Evolutionary conservation across 1,140 invertebrate species (phyloP).

Genomic region (Probaryconus sp.): DNA sequence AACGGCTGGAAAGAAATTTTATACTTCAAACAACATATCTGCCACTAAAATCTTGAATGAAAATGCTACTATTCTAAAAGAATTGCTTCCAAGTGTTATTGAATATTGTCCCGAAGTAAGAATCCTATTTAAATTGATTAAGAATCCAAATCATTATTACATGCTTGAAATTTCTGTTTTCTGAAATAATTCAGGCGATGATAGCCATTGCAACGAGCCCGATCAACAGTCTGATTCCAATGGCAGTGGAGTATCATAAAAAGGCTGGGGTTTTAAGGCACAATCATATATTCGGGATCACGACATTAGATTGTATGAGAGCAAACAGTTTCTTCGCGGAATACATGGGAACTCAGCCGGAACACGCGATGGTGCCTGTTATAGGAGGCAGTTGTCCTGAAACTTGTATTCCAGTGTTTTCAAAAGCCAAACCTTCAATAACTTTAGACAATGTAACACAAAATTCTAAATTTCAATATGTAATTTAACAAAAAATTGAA

Average conservation of each 20-base stretch:
- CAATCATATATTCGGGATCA: slow-evolving; percentile 87
- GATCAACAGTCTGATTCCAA: slow-evolving; percentile 80
- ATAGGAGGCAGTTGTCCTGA: slow-evolving; percentile 88
- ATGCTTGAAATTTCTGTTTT: slow-evolving; percentile 2
- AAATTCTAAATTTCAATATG: slow-evolving; percentile 9
- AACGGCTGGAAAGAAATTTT: slow-evolving; percentile 65
- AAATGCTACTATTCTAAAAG: slow-evolving; percentile 76
- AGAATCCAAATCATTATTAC: neutral
- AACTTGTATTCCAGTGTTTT: slow-evolving; percentile 90
- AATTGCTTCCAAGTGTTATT: slow-evolving; percentile 76
- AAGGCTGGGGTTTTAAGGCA: slow-evolving; percentile 82
- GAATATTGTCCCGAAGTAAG: slow-evolving; percentile 78
- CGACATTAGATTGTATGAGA: slow-evolving; percentile 86
- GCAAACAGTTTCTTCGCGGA: slow-evolving; percentile 85
- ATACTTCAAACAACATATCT: slow-evolving; percentile 15
- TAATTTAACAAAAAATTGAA: no score
- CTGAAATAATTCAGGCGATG: slow-evolving; percentile 74
- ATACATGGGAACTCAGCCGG: slow-evolving; percentile 80
- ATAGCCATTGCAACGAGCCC: slow-evolving; percentile 80
- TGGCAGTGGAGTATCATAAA: slow-evolving; percentile 80
- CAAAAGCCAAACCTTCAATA: slow-evolving; percentile 82
- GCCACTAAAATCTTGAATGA: slow-evolving; percentile 72
- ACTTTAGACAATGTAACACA: slow-evolving; percentile 69
- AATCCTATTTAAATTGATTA: slow-evolving; percentile 6
- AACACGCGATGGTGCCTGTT: slow-evolving; percentile 86